Evolutionary conservation across 2,888 invertebrate genomes (phyloP).

Genomic region (Invenusta paracnida): DNA sequence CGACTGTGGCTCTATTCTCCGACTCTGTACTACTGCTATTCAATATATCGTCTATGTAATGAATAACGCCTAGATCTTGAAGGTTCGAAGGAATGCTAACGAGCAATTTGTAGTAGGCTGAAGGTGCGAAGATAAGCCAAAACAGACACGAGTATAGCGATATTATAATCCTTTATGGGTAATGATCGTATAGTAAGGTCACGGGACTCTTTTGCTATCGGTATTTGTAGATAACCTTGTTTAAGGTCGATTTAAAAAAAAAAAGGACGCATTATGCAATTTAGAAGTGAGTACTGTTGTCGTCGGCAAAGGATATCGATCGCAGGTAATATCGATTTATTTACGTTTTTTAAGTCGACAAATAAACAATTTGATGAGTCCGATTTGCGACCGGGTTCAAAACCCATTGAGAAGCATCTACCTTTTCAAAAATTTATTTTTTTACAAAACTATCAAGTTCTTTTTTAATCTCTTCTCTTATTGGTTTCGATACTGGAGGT

Average conservation of each 20-base stretch:
- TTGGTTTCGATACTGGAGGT: background rate
- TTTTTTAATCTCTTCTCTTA: background rate
- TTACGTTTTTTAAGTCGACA: background rate
- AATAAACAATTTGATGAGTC: background rate
- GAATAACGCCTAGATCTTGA: background rate
- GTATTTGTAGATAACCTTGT: background rate
- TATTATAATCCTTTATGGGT: background rate
- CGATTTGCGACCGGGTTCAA: background rate
- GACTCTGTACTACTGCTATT: background rate
- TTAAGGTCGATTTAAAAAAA: background rate
- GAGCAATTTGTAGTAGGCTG: background rate
- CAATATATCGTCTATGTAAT: slow-evolving; percentile 7
- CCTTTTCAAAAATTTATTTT: background rate
- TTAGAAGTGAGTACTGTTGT: background rate
- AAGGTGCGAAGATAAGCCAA: background rate
- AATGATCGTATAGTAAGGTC: slow-evolving; percentile 1
- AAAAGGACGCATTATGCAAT: background rate
- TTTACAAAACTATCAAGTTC: background rate
- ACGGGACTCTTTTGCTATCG: background rate
- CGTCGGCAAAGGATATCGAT: background rate
- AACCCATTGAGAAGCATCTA: background rate
- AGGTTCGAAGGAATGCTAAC: background rate
- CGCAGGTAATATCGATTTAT: background rate
- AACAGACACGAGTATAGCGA: background rate
- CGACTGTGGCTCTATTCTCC: background rate